Conservation (phyloP, 2,888 invertebrate genomes). For the Agrochola circellaris region DNA sequence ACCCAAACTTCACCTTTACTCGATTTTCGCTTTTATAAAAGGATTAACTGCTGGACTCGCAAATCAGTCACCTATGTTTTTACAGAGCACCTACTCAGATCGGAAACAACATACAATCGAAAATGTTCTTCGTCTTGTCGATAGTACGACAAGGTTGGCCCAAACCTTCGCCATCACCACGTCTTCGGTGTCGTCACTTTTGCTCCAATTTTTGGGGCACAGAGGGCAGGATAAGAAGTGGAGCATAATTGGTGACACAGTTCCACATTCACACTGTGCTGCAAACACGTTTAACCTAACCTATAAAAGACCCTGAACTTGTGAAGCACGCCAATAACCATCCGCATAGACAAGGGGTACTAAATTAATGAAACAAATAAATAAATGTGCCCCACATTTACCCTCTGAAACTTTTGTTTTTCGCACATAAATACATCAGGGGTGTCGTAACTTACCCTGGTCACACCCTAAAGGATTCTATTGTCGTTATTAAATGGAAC, state of each 20-base stretch:
- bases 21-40: background rate
- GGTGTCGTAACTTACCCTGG: constrained; percentile 66
- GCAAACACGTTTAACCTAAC: background rate
- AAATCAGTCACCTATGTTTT: background rate
- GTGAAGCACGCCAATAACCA: constrained; percentile 22
- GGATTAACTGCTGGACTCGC: background rate
- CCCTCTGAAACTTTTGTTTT: constrained; percentile 66
- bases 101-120: background rate
- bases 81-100: background rate
- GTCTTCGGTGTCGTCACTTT: background rate
- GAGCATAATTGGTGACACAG: background rate
- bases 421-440: constrained; percentile 71
- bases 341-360: constrained; percentile 27
- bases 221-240: background rate
- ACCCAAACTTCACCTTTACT: background rate
- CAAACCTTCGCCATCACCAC: background rate
- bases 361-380: constrained; percentile 67
- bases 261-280: background rate
- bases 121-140: background rate
- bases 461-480: constrained; percentile 73
- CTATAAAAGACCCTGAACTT: constrained; percentile 3
- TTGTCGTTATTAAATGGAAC: constrained; percentile 77
- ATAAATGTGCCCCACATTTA: constrained; percentile 53
- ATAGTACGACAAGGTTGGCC: too few species aligned
- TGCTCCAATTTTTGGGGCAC: background rate